Conservation (phyloP, 2,797 vertebrate species). For the Limosa lapponica region DNA sequence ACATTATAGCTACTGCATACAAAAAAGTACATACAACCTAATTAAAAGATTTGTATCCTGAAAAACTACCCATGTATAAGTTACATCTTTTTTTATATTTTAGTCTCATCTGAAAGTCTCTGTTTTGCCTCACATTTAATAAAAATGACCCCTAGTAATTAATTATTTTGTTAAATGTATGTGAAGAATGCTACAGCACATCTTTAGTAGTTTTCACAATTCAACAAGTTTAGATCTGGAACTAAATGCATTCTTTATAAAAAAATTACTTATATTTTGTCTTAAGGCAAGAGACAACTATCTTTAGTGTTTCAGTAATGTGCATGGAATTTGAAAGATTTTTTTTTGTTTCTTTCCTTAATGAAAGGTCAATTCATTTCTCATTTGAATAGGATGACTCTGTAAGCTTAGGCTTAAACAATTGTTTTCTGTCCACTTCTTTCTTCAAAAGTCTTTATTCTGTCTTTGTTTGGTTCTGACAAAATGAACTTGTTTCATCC, state of each 20-base stretch:
- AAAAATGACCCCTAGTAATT: neutral
- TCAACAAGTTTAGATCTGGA: neutral
- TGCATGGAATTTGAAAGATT: neutral
- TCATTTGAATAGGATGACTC: neutral
- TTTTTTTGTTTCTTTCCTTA: neutral
- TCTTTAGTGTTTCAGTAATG: neutral
- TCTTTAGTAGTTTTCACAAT: neutral
- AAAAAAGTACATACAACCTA: neutral
- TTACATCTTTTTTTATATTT: neutral
- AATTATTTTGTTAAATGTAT: neutral
- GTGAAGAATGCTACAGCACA: neutral
- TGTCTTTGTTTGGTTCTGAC: neutral
- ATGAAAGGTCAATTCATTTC: neutral
- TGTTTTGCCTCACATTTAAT: neutral
- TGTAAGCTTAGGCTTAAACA: neutral
- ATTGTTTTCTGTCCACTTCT: neutral
- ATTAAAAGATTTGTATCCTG: neutral
- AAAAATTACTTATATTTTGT: neutral
- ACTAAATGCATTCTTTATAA: neutral
- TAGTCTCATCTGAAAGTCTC: neutral
- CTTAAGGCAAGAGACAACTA: neutral
- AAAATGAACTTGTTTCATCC: neutral
- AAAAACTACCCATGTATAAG: neutral
- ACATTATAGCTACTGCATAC: fast-evolving
- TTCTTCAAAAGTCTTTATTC: neutral